phyloP scores from a whole-genome alignment of 2,113 vertebrate species.

The Fulmarus glacialis region DNA sequence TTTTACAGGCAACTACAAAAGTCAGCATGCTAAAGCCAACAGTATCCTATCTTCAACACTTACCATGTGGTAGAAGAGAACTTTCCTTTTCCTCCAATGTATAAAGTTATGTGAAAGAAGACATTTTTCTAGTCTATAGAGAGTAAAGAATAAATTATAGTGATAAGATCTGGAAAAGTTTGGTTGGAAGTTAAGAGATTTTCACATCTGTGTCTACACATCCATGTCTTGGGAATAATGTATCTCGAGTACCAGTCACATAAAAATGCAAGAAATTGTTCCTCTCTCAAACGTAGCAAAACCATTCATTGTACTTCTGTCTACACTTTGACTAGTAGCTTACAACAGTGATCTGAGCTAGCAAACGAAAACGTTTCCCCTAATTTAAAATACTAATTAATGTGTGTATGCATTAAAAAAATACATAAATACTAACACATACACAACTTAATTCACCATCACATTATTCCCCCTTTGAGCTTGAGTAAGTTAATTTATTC shows the following conservation, averaged over 20 bases:
- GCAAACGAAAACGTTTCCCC: background rate
- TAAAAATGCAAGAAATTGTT: slow-evolving; percentile 74
- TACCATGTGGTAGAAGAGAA: slow-evolving; percentile 53
- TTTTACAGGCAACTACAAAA: slow-evolving; percentile 73
- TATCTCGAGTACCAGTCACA: slow-evolving; percentile 74
- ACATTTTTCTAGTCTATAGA: slow-evolving; percentile 75
- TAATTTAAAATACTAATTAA: background rate
- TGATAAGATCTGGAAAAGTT: slow-evolving; percentile 86
- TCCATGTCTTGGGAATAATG: slow-evolving; percentile 81
- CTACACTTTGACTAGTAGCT: slow-evolving; percentile 48
- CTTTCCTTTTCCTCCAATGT: slow-evolving; percentile 63
- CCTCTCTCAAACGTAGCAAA: slow-evolving; percentile 61
- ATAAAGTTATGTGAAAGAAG: slow-evolving; percentile 79
- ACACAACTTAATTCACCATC: background rate
- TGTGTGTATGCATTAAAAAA: background rate
- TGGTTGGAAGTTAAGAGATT: slow-evolving; percentile 80
- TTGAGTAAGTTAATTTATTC: background rate
- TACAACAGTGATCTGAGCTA: background rate
- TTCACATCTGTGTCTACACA: slow-evolving; percentile 91
- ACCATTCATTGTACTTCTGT: slow-evolving; percentile 41
- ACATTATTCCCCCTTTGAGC: background rate
- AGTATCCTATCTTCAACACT: slow-evolving; percentile 54
- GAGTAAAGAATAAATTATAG: slow-evolving; percentile 84
- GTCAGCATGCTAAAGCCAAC: slow-evolving; percentile 58
- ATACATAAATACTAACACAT: background rate